Base-by-base conservation (phyloP, 2,113 vertebrate species). In the Paracanthobrama guichenoti region DNA sequence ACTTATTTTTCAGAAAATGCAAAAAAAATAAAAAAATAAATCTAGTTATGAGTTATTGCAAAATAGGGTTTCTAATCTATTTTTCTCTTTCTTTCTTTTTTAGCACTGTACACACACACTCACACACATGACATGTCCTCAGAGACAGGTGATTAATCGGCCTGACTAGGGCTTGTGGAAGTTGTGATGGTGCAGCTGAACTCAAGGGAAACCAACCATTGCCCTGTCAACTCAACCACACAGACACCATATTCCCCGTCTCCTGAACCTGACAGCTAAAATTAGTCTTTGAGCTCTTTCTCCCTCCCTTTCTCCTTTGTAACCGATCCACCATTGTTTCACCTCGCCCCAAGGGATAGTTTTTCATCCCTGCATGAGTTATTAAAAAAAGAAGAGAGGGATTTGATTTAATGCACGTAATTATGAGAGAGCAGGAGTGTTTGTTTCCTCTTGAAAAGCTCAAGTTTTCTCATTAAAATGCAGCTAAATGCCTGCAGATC, bases 131-230 rank as follows among this genome's bases (percentile, higher is more conserved):
- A 1, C 31, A 10, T 26, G 46, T 72, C 80, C 66, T 71, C 80
- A 3, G 80, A 72, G 79, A 71, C 64, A 71, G 46, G 80, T 82
- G 80, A 82, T 82, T 82, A 82, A 82, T 82, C 71, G 66, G 46
- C 46, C 66, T 71, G 79, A 81, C 79, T 55, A 18, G 66, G 48
- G 48, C 22, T 82, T 71, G 64, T 82, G 80, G 72, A 55, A 57
- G 50, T 82, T 82, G 62, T 62, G 18, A 67, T 81, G 79, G 60
- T 50, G 24, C 62, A 6, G 8, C 60, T 67, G 66, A n/a, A 71
- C 64, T 71, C 64, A 7, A 39, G 80, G 64, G 48, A 28, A 71
- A 55, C 46, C 66, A 69, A 44, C 46, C 80, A 72, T 53, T 57
- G 64, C 66, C 28, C 79, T 71, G 79, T 81, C 80, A 82, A 35